Evolutionary conservation across 2,797 vertebrate species (phyloP).

Genomic region (Paedocypris micromegethes): DNA sequence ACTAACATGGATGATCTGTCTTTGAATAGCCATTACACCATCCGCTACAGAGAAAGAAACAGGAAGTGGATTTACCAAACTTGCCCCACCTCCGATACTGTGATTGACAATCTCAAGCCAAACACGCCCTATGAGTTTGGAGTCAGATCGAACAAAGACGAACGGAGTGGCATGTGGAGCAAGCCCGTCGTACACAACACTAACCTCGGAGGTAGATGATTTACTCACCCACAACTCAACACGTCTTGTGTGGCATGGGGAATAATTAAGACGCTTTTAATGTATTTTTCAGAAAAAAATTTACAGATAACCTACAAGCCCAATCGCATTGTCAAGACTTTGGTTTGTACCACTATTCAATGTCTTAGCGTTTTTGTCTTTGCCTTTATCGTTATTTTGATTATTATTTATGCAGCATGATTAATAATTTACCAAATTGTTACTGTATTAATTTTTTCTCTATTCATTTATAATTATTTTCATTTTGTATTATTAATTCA

Average conservation of each 20-base stretch:
- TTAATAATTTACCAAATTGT: too few relatives aligned
- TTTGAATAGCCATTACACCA: slow-evolving; percentile 80
- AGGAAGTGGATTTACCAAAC: slow-evolving; percentile 92
- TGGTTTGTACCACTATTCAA: slow-evolving; percentile 46
- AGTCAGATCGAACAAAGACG: slow-evolving; percentile 77
- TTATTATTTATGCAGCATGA: too few relatives aligned
- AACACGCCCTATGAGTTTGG: slow-evolving; percentile 89
- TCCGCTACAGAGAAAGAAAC: slow-evolving; percentile 87
- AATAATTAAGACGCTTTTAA: background rate
- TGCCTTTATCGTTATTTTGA: too few relatives aligned
- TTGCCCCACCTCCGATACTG: slow-evolving; percentile 88
- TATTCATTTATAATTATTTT: too few relatives aligned
- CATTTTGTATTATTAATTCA: too few relatives aligned
- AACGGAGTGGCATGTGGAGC: slow-evolving; percentile 81
- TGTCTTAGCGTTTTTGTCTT: background rate
- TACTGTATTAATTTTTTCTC: too few relatives aligned
- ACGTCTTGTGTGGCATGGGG: background rate
- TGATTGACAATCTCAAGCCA: slow-evolving; percentile 86
- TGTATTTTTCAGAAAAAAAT: slow-evolving; percentile 58
- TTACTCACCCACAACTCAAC: background rate
- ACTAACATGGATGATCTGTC: background rate
- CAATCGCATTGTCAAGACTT: slow-evolving; percentile 39
- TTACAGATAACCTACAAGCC: slow-evolving; percentile 54
- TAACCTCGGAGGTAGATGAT: slow-evolving; percentile 71
- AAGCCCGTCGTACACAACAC: slow-evolving; percentile 79